Evolutionary conservation across 2,797 vertebrate species (phyloP), one percentile per base, ranked within the genome.

Genomic region (Spinus pinus): DNA sequence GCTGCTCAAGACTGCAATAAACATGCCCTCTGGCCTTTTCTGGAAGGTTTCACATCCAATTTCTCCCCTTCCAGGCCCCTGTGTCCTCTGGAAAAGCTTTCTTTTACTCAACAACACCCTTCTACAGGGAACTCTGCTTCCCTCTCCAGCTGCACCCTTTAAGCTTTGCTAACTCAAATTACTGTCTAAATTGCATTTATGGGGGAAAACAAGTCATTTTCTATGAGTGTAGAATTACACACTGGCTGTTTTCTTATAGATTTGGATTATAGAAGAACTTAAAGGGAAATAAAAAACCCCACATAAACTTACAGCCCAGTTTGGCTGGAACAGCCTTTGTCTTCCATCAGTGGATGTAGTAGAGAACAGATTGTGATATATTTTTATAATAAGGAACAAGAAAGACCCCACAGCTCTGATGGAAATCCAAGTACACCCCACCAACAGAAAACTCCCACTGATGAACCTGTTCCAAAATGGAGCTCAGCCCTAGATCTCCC

Each of bases 81-180:
- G 18, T 53, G 56, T 86, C 74, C 65, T 90, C 87, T 86, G 57
- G 79, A 94, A 94, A 90, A 75, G 20, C 35, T 93, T 92, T 90
- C 20, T 86, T 71, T 86, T 75, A 79, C 49, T 90, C 67, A 94
- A 50, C 83, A 95, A 88, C 92, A 60, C 66, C 70, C 64, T 94
- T 88, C 83, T 79, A 60, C 51, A 70, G 31, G 58, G 60, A 51
- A 77, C 51, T 80, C 31, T 42, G 30, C 79, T 91, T 10, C 70
- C 77, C 61, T 54, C 91, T 88, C 86, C 93, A 96, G 92, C 83
- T 95, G 92, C 46, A 90, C 83, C 92, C 93, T 92, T 86, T 93
- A 92, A 94, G 60, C 44, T 86, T 81, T 86, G 51, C 58, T 65
- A 90, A 75, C 88, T 94, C 70, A 47, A 92, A 69, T 95, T 94